A percentile compares a stretch with the other conserved stretches of the same genome.
phyloP scores from a whole-genome alignment of 2,888 invertebrate species.

The Pseudococcus longispinus region DNA sequence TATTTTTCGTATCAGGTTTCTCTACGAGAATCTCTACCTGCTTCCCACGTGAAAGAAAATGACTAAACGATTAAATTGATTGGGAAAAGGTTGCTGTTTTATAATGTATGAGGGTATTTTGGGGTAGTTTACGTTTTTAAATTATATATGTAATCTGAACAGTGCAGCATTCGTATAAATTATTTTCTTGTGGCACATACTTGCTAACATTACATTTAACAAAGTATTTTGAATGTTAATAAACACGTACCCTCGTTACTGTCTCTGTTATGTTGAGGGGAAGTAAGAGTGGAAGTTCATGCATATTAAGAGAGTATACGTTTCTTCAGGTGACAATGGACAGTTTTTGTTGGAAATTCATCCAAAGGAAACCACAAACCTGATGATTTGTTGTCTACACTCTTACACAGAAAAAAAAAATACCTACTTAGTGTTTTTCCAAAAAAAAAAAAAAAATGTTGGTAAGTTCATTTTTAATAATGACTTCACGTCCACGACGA shows the following conservation, averaged over 20 bases:
- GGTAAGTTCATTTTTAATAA: too few relatives aligned
- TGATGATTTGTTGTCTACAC: too few relatives aligned
- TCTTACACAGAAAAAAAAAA: too few relatives aligned
- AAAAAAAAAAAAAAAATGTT: too few relatives aligned
- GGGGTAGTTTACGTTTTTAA: background rate
- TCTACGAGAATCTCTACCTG: background rate
- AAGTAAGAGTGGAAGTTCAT: too few relatives aligned
- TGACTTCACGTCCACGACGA: too few relatives aligned
- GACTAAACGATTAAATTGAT: background rate
- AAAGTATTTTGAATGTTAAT: background rate
- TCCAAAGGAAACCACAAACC: too few relatives aligned
- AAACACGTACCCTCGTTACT: background rate
- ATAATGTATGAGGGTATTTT: background rate
- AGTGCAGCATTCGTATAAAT: background rate
- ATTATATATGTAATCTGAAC: background rate
- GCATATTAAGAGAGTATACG: too few relatives aligned
- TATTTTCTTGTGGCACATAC: background rate
- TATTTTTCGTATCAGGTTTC: background rate
- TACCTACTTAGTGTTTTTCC: too few relatives aligned
- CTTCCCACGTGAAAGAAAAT: background rate
- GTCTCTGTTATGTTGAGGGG: too few relatives aligned
- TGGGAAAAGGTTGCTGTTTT: background rate
- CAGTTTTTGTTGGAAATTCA: too few relatives aligned
- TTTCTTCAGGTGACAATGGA: too few relatives aligned
- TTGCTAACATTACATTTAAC: background rate